Evolutionary conservation across 1,140 invertebrate species (phyloP).

Genomic region (Diorhabda carinulata): DNA sequence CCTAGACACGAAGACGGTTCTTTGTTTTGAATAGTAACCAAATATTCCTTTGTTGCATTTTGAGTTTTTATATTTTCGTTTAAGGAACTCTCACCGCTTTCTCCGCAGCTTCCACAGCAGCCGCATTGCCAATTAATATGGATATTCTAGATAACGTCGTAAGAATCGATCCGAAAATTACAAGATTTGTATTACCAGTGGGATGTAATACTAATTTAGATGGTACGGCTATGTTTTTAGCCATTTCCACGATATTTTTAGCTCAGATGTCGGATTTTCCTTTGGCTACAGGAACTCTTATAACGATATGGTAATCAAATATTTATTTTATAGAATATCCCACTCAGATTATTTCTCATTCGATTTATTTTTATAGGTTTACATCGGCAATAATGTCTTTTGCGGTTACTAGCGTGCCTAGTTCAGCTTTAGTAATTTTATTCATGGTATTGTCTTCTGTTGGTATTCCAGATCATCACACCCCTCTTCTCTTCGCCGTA

Average conservation of each 20-base stretch:
- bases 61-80: neutral
- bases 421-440: constrained; percentile 84
- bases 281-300: constrained; percentile 63
- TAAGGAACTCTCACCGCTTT: constrained; percentile 79
- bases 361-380: constrained; percentile 54
- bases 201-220: constrained; percentile 94
- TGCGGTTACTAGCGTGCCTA: constrained; percentile 89
- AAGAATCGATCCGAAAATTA: constrained; percentile 83
- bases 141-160: constrained; percentile 90
- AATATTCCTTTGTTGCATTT: no score
- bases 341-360: no score
- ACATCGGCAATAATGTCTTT: constrained; percentile 88
- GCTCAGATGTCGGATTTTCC: constrained; percentile 85
- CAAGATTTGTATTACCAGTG: constrained; percentile 85
- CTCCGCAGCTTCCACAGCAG: constrained; percentile 91
- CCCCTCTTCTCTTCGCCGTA: constrained; percentile 79
- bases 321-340: neutral
- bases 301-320: neutral
- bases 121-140: constrained; percentile 91
- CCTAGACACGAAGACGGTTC: no score
- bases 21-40: no score
- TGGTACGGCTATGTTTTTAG: constrained; percentile 87
- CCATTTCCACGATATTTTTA: constrained; percentile 85
- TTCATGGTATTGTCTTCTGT: constrained; percentile 83
- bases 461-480: constrained; percentile 73